Base-by-base conservation (phyloP, 2,113 vertebrate species). In the Xiphophorus maculatus region DNA sequence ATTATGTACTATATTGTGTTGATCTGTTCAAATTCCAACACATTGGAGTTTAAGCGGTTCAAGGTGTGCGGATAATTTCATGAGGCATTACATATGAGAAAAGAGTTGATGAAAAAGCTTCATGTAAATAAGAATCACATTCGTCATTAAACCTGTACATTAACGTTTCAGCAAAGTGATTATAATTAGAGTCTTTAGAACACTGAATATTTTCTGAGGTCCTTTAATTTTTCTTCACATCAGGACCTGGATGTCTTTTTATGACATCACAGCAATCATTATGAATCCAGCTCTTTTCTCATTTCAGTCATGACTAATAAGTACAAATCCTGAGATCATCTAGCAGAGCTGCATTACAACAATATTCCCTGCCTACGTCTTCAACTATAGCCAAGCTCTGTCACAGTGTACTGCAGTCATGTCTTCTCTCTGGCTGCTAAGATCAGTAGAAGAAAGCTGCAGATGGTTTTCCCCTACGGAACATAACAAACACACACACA, bases 401-500 rank as follows among this genome's bases (percentile, higher is more conserved):
- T 89, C 84, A 84, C 74, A 25, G 42, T 79, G 83, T 62, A 80
- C 74, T 81, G 71, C 64, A 76, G 72, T 48, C 73, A 77, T 80
- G 80, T 88, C 71, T 82, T 76, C 75, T 73, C 78, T 25, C 71
- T 78, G 71, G 69, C 71, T 74, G 71, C 65, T 77, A 73, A 81
- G 80, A 84, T 82, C 84, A 89, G 62, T 77, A 81, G 74, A 69
- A 79, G 75, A 72, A 42, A 69, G 73, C 83, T 82, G 76, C 77
- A 83, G 83, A 88, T 88, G 87, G 67, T 89, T 90, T 88, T 84
- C 69, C 78, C 79, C 42, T 51, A 70, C 71, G 83, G 74, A 89
- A 78, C 83, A 88, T 67, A 79, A 83, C 71, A 81, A 69, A 80
- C 83, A 79, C 61, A 79, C 51, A 81, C 61, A 27, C 25, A 25